Evolutionary conservation across 2,113 vertebrate species (phyloP), one percentile per base, ranked within the genome.

Genomic region (Istiophorus platypterus): DNA sequence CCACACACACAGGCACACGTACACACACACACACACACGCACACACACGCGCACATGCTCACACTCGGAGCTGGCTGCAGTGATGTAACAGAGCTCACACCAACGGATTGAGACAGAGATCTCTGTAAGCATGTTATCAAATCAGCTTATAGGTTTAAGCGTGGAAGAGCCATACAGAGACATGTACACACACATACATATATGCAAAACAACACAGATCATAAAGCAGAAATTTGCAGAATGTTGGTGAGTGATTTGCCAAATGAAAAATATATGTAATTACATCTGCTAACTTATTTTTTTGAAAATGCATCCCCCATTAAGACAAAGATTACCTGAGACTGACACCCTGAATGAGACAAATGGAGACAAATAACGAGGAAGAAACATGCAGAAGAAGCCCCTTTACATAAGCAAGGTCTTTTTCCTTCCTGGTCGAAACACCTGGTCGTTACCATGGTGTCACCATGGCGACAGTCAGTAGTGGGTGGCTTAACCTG

Each of bases 1-100:
- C 1, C 0, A 47, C 39, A 51, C 52, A 58, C 24, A 61, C 54
- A 57, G 17, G 24, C 49, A 57, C 52, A 57, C 62, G 27, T 52
- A 5, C 52, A 18, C 27, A 67, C 41, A 62, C 41, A 59, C 47
- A 64, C 49, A 34, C 31, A 71, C n/a, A 8, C 3, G 49, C 9
- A 57, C n/a, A 66, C 26, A 31, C 22, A 11, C n/a, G 7, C 8
- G 57, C 17, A 56, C 61, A 67, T 27, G 56, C 31, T 24, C 37
- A 27, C 59, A 72, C 63, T 63, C 75, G 71, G 1, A 75, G 72
- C 34, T 8, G 64, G 69, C 72, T 84, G 80, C 79, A 66, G 78
- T 94, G 94, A 95, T 92, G 92, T 93, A 95, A 95, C 85, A 52
- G 47, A 77, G 79, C 78, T 89, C 87, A 93, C 89, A 85, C 79